Evolutionary conservation across 2,888 invertebrate species (phyloP).

Genomic region (Volucella inflata): DNA sequence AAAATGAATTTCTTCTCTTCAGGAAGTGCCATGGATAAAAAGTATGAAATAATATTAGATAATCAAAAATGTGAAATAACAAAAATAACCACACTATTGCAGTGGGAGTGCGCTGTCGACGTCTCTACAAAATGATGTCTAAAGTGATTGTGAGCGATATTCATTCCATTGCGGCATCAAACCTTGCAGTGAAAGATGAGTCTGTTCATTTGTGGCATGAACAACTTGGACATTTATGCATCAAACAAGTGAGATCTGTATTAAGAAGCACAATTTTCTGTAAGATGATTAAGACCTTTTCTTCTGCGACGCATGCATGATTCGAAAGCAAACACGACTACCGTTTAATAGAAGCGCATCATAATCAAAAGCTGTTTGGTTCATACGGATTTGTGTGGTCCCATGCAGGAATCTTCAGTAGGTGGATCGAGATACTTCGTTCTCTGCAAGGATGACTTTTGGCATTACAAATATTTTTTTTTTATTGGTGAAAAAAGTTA

Average conservation of each 20-base stretch:
- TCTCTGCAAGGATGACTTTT: conserved; percentile 1
- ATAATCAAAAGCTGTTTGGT: background rate
- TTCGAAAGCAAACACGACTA: background rate
- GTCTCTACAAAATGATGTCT: conserved; percentile 8
- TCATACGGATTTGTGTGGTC: too few species aligned
- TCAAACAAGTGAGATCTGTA: background rate
- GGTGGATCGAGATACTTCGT: conserved; percentile 10
- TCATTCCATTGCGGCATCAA: background rate
- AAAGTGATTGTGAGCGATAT: background rate
- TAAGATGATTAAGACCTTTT: background rate
- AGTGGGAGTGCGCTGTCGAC: background rate
- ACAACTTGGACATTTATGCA: background rate
- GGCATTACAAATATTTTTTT: background rate
- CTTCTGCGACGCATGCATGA: conserved; percentile 8
- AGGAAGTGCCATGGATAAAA: conserved; percentile 12
- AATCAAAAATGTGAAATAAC: conserved; percentile 1
- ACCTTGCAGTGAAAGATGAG: conserved; percentile 1
- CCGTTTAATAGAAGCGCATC: background rate
- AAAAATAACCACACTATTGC: background rate
- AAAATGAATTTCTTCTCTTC: conserved; percentile 1
- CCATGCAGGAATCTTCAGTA: background rate
- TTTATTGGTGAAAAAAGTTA: background rate
- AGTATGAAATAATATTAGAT: background rate
- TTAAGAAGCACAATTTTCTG: conserved; percentile 2
- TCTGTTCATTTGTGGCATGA: conserved; percentile 7